These are phyloP conservation scores for Phortica magna DNA, from an alignment of 2,888 invertebrate genomes.

Conservation along the genomic window DNA sequence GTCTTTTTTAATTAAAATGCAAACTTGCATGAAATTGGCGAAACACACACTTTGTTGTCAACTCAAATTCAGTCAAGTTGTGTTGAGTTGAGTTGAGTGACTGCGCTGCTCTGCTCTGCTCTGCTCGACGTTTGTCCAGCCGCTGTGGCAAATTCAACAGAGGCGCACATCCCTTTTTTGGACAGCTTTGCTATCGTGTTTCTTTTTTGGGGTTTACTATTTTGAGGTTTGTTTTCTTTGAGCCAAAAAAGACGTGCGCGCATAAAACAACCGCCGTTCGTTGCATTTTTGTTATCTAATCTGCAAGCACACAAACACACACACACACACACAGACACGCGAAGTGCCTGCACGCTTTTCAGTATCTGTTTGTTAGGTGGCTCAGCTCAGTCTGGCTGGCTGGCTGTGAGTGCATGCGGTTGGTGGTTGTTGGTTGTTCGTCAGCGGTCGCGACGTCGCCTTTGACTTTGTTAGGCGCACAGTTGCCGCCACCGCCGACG, in stretches of 20 bases:
- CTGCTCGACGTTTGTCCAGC: not conserved
- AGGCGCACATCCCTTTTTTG: not conserved
- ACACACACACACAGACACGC: not conserved
- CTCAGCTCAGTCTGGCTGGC: not conserved
- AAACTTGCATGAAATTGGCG: slow-evolving; percentile 66
- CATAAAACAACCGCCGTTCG: not conserved
- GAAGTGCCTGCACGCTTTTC: not conserved
- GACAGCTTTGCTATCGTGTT: not conserved
- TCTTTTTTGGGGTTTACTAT: not conserved
- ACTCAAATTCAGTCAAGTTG: not conserved
- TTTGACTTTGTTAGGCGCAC: slow-evolving; percentile 9
- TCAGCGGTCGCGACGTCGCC: not conserved
- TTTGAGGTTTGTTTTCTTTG: slow-evolving; percentile 11
- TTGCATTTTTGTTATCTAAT: slow-evolving; percentile 3
- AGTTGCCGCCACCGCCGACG: not conserved
- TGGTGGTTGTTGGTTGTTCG: not conserved
- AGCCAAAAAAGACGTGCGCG: not conserved
- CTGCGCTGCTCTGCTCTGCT: no score
- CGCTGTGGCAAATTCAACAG: not conserved
- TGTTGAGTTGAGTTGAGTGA: no score
- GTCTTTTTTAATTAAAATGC: slow-evolving; percentile 66
- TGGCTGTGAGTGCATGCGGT: not conserved
- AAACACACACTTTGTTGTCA: not conserved
- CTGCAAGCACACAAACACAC: not conserved
- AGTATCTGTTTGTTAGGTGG: not conserved